Evolutionary conservation across 2,797 vertebrate species (phyloP).

Genomic region (Fratercula arctica): DNA sequence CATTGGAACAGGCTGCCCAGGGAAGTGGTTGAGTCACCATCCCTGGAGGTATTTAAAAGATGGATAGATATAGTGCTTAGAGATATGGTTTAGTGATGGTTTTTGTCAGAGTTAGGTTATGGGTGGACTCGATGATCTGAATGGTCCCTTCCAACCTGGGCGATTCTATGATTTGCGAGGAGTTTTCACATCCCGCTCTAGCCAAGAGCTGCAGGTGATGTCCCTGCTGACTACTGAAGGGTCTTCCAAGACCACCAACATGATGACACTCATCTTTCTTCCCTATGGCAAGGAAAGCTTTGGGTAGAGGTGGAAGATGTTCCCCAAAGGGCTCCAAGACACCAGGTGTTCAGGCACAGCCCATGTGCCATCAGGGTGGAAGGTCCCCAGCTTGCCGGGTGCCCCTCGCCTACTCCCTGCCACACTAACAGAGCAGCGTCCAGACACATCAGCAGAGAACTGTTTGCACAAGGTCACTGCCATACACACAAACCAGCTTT

Average conservation of each 20-base stretch:
- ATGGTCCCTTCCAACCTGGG: no score
- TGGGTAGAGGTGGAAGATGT: neutral
- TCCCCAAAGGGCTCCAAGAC: neutral
- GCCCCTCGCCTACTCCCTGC: neutral
- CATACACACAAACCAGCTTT: neutral
- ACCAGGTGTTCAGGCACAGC: neutral
- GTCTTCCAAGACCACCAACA: neutral
- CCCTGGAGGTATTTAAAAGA: no score
- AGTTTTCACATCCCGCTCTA: neutral
- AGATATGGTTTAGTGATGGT: no score
- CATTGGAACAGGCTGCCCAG: no score
- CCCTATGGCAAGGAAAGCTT: neutral
- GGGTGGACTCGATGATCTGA: no score
- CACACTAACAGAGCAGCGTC: neutral
- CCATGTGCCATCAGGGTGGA: accelerated
- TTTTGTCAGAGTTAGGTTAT: no score
- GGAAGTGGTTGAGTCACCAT: no score
- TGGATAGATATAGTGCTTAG: no score
- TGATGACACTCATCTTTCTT: neutral
- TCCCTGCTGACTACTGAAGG: neutral
- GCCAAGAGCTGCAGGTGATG: neutral
- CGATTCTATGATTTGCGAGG: neutral
- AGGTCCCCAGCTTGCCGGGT: accelerated
- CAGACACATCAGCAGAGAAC: neutral
- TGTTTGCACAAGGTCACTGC: neutral